Percentiles rank a stretch among this genome's conserved stretches.
These are phyloP conservation scores for Platalea minor DNA, from an alignment of 2,797 vertebrate species.

Conservation along the genomic window DNA sequence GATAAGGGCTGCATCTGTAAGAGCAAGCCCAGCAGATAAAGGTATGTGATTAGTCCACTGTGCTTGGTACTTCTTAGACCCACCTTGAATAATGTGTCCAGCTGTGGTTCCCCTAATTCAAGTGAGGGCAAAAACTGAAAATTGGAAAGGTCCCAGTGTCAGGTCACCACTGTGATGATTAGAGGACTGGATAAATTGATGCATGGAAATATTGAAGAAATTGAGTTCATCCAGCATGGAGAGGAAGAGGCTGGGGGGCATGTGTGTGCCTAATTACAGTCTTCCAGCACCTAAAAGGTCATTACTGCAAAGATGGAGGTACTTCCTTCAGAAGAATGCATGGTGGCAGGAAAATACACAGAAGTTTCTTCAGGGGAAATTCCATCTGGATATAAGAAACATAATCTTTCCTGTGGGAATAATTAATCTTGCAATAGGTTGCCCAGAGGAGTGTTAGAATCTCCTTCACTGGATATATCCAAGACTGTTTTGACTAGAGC, in stretches of 20 bases:
- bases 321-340: background rate
- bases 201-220: background rate
- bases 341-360: background rate
- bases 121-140: background rate
- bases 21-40: background rate
- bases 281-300: background rate
- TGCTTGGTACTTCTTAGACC: background rate
- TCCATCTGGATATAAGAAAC: background rate
- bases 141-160: background rate
- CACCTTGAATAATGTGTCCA: background rate
- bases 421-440: background rate
- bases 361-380: background rate
- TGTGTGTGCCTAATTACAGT: background rate
- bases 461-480: background rate
- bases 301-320: background rate
- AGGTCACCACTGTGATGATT: background rate
- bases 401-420: background rate
- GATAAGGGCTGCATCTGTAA: background rate
- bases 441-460: background rate
- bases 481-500: background rate
- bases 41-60: background rate
- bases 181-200: background rate
- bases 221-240: background rate
- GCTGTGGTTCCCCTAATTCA: background rate
- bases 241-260: background rate